Conservation (phyloP, 2,797 vertebrate species). For the Pseudomugil tenellus region DNA sequence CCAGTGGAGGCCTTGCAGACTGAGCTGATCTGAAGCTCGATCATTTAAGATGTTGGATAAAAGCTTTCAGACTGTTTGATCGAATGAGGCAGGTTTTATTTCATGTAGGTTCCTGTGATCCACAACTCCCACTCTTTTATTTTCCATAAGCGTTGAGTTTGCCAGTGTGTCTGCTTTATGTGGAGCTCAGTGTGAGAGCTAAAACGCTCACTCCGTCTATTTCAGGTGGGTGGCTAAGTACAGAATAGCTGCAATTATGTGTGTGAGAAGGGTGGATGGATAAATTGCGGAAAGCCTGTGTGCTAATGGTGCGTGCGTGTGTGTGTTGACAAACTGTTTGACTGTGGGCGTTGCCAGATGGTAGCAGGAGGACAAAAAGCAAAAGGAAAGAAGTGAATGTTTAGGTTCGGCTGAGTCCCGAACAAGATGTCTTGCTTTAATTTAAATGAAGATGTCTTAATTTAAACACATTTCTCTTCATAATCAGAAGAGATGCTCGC, state of each 20-base stretch:
- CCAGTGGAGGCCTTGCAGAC: constrained; percentile 3
- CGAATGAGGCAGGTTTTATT: constrained; percentile 36
- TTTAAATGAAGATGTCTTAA: too few relatives aligned
- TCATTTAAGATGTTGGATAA: constrained; percentile 29
- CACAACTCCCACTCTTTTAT: constrained; percentile 26
- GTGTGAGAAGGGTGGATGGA: constrained; percentile 47
- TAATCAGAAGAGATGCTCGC: background rate
- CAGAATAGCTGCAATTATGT: constrained; percentile 48
- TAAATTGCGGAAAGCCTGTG: constrained; percentile 41
- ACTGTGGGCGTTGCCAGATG: constrained; percentile 70
- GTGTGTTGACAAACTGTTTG: constrained; percentile 48
- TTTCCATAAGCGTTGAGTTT: constrained; percentile 34
- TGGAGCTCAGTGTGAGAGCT: constrained; percentile 14
- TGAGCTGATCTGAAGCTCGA: constrained; percentile 10
- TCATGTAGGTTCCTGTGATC: constrained; percentile 49
- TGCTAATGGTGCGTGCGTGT: constrained; percentile 30
- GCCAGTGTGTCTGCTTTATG: constrained; percentile 14
- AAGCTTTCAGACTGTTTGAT: constrained; percentile 31
- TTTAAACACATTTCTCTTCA: too few relatives aligned
- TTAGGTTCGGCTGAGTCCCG: constrained; percentile 44
- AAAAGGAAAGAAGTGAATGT: constrained; percentile 47
- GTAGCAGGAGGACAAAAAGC: constrained; percentile 50
- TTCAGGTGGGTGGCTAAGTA: constrained; percentile 44
- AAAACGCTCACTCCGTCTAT: constrained; percentile 39
- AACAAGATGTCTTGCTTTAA: constrained; percentile 32